Evolutionary conservation across 2,113 vertebrate species (phyloP).

Genomic region (Cebus imitator): DNA sequence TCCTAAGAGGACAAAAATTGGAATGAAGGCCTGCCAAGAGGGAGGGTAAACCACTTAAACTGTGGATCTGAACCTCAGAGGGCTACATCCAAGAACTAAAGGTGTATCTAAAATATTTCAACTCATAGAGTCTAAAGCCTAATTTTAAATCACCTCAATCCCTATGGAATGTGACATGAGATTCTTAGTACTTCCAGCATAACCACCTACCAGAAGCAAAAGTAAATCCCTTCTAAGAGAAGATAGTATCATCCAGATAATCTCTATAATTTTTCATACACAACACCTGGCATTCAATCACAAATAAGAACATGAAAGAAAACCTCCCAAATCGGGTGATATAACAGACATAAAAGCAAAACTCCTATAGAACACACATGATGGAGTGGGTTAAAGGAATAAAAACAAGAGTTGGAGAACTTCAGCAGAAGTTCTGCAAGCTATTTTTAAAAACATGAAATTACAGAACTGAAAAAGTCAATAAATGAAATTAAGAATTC

Average conservation of each 20-base stretch:
- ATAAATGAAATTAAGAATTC: not conserved
- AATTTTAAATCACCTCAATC: slow-evolving; percentile 22
- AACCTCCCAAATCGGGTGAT: not conserved
- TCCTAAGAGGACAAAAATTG: not conserved
- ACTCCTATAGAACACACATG: not conserved
- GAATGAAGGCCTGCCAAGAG: not conserved
- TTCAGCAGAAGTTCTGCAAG: not conserved
- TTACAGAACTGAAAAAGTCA: not conserved
- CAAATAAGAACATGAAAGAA: slow-evolving; percentile 9
- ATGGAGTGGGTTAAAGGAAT: not conserved
- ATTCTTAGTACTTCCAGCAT: not conserved
- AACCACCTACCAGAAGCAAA: slow-evolving; percentile 10
- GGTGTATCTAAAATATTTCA: not conserved
- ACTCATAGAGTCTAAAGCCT: not conserved
- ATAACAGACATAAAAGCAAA: not conserved
- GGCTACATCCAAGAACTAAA: not conserved
- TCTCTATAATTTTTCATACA: not conserved
- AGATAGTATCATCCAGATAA: not conserved
- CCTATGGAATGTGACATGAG: not conserved
- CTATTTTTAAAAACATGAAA: not conserved
- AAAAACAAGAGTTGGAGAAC: not conserved
- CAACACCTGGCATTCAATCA: not conserved
- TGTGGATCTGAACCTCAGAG: not conserved
- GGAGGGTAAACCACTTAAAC: not conserved
- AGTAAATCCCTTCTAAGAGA: not conserved